A percentile compares a stretch with the other conserved stretches of the same genome.
These are phyloP conservation scores for Drosophila anceps DNA, from an alignment of 2,888 invertebrate species.

Conservation along the genomic window DNA sequence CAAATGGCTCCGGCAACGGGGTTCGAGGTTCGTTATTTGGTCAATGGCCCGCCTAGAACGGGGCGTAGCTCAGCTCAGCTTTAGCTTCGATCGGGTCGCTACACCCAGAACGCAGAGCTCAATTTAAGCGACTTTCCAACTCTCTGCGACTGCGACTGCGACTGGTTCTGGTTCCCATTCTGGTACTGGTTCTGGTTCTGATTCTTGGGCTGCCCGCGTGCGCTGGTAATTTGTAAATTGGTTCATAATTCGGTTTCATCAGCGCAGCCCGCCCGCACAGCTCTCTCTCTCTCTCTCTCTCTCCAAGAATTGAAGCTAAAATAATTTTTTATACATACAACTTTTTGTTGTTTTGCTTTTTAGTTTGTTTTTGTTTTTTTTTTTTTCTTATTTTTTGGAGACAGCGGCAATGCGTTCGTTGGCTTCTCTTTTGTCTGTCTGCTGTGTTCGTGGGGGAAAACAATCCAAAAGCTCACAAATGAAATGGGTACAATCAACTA, in stretches of 20 bases:
- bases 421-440: slow-evolving; percentile 76
- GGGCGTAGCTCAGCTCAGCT: slow-evolving; percentile 38
- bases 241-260: slow-evolving; percentile 80
- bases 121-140: slow-evolving; percentile 16
- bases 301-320: slow-evolving; percentile 28
- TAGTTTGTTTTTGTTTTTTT: slow-evolving; percentile 17
- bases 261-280: slow-evolving; percentile 48
- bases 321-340: slow-evolving; percentile 32
- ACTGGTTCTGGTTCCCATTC: slow-evolving; percentile 3
- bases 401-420: slow-evolving; percentile 73
- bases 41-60: slow-evolving; percentile 72
- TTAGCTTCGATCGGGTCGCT: slow-evolving; percentile 13
- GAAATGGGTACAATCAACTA: slow-evolving; percentile 81
- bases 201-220: slow-evolving; percentile 41
- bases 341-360: slow-evolving; percentile 25
- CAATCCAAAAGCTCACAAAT: slow-evolving; percentile 76
- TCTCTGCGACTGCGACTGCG: neutral
- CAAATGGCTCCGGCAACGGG: slow-evolving; percentile 42
- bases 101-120: slow-evolving; percentile 10
- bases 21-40: slow-evolving; percentile 71
- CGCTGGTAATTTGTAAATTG: slow-evolving; percentile 80
- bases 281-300: slow-evolving; percentile 3
- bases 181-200: slow-evolving; percentile 1
- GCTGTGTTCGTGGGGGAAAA: slow-evolving; percentile 67
- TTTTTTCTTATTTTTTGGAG: slow-evolving; percentile 52